Evolutionary conservation across 2,888 invertebrate species (phyloP), one percentile per base, ranked within the genome.

Genomic region (Microplitis deprimator): DNA sequence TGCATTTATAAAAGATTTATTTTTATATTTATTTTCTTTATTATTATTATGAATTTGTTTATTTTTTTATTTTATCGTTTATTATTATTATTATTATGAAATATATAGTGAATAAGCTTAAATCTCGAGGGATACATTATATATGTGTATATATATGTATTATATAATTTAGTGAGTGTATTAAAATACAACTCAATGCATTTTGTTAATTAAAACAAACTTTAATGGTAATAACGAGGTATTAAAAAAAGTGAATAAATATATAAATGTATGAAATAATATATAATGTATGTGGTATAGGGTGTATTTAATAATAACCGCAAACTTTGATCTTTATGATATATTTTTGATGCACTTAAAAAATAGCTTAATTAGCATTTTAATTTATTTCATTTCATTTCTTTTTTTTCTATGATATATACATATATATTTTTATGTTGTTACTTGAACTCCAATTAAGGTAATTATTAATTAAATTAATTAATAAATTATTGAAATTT

Each of bases 1-100:
- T 50, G 70, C 70, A 74, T 71, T 77, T 67, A 77, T 67, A 74
- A 40, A 74, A 64, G 74, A 64, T 72, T 75, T 75, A 50, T 68
- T 74, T 59, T 59, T 13, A 50, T 50, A 50, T 13, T 50, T 50
- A 29, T 50, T 50, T 50, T 50, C 50, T 13, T 50, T 50, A 50
- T 50, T 50, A 50, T 50, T 50, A 50, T 50, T 29, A 29, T 29
- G 4, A 29, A 29, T 29, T 4, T 29, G 3, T 29, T 29, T 29
- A 29, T 29, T 29, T 29, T 29, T 2, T 29, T 29, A 29, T 29
- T 29, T 29, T 29, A 29, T 29, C 29, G 29, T 29, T 65, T 73
- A 20, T 39, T 50, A 50, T 50, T 50, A 50, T 50, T 50, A 50
- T 50, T 50, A 13, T 50, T 50, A 50, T 50, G 6, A 50, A 50